Base-by-base conservation (phyloP, 2,888 invertebrate genomes). In the Trachelus iudaicus region DNA sequence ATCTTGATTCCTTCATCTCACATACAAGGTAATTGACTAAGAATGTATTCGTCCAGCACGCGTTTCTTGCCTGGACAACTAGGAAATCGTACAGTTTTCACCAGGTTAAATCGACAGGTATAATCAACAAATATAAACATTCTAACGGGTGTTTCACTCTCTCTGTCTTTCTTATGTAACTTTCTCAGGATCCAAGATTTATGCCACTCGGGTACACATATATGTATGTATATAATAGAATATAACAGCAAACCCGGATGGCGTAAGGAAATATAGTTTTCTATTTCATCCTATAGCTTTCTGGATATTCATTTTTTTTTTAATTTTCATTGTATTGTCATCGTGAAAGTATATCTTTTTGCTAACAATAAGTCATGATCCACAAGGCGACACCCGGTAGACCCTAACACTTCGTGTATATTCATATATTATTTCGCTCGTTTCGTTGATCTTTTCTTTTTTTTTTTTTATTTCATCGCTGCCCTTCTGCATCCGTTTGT, bases 281-380 rank as follows among this genome's bases (percentile, higher is more conserved):
- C 56, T 56, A 56, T 56, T 56, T 13, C 56, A 15, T 34, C 33
- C 73, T 30, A 34, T 9, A 34, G 35, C 23, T 76, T 71, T 71
- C 23, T 76, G 69, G 34, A 30, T 73, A 76, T 73, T 73, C 31
- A 33, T 76, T 73, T 73, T 68, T 35, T n/a, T 40, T 71, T 73
- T 56, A 9, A 76, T 76, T 56, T n/a, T 76, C 56, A 56, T 76
- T 73, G 76, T 76, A 76, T 76, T 76, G 76, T 76, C 76, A 76
- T 73, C 73, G 73, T 73, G 76, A 73, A 69, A 68, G 76, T 56
- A 34, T 75, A 11, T 75, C 4, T 12, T 68, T 56, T 56, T 56
- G 23, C 23, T 56, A 56, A 56, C 9, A 23, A 23, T 56, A 56
- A 23, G 56, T 56, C 23, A 56, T 56, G 9, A 56, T 56, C 56